A percentile compares a stretch with the other conserved stretches of the same genome.
Evolutionary conservation across 1,140 invertebrate genomes (phyloP).

Genomic region (Drosophila nasuta): DNA sequence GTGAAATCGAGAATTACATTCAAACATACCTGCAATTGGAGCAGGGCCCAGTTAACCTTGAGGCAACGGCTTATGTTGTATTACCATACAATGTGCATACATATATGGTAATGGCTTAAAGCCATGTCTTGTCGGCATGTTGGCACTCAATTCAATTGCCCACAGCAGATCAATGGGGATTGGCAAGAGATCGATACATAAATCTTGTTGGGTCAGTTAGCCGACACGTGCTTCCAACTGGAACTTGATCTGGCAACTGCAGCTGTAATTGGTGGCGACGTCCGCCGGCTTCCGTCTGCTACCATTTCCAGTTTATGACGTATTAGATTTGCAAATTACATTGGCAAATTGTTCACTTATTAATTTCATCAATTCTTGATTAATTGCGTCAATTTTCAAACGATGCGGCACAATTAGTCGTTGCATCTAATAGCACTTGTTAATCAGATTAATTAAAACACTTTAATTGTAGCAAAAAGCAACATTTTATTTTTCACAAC

Average conservation of each 20-base stretch:
- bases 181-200: conserved; percentile 7
- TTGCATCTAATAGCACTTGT: background rate
- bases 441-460: background rate
- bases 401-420: background rate
- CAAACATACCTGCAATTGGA: conserved; percentile 20
- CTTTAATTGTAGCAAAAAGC: background rate
- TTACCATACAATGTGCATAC: background rate
- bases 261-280: conserved; percentile 16
- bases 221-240: conserved; percentile 17
- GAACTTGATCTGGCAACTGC: conserved; percentile 7
- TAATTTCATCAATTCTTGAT: background rate
- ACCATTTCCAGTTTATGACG: conserved; percentile 10
- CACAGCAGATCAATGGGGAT: conserved; percentile 10
- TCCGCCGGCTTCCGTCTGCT: conserved; percentile 10
- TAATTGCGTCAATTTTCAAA: background rate
- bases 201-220: conserved; percentile 37
- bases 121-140: conserved; percentile 19
- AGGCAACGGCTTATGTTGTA: conserved; percentile 12
- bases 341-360: conserved; percentile 2
- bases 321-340: background rate
- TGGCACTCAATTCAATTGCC: conserved; percentile 22
- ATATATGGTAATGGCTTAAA: conserved; percentile 29
- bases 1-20: conserved; percentile 33
- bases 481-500: background rate
- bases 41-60: conserved; percentile 47